Conservation (phyloP, 1,140 invertebrate species). For the Lasioglossum baleicum region DNA sequence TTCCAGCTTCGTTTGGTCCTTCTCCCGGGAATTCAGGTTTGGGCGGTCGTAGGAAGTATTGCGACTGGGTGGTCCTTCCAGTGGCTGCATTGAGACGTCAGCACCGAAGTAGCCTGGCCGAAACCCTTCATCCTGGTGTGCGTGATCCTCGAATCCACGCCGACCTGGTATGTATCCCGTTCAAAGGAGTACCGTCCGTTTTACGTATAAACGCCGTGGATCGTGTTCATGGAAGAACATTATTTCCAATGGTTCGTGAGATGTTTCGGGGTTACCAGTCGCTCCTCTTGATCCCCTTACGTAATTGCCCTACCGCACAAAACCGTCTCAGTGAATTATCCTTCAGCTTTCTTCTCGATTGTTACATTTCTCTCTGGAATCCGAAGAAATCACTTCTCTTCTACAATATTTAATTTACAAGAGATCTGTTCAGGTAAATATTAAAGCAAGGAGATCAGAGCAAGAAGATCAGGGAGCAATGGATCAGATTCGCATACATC, state of each 20-base stretch:
- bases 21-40: constrained; percentile 63
- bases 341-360: background rate
- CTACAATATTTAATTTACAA: background rate
- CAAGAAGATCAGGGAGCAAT: no score
- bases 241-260: constrained; percentile 22
- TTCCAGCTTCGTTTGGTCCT: background rate
- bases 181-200: constrained; percentile 34
- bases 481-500: no score
- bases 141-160: constrained; percentile 47
- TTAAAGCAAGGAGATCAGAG: no score
- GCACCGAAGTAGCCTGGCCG: constrained; percentile 56
- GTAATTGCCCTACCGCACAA: constrained; percentile 16
- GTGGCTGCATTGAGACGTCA: constrained; percentile 68
- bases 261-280: background rate
- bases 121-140: constrained; percentile 46
- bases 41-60: constrained; percentile 61
- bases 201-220: constrained; percentile 41
- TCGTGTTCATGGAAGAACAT: constrained; percentile 35
- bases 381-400: no score
- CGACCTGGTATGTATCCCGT: constrained; percentile 6
- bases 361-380: background rate
- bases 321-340: background rate
- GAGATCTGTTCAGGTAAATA: background rate
- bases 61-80: constrained; percentile 64
- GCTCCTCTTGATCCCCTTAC: constrained; percentile 16